These are phyloP conservation scores for Smittia aterrima DNA, from an alignment of 2,888 invertebrate genomes.

Conservation along the genomic window DNA sequence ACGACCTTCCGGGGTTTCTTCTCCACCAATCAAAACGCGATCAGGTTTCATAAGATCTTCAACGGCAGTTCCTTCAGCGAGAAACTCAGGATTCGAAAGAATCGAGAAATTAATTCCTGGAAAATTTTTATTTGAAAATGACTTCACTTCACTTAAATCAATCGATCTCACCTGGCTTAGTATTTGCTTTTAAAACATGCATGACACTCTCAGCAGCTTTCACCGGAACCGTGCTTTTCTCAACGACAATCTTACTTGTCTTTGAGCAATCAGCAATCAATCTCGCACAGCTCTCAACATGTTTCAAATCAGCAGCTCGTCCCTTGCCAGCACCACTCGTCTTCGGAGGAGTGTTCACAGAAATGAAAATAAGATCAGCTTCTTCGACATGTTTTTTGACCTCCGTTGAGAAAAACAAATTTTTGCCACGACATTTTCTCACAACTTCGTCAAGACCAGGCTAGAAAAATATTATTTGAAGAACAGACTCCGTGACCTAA, in stretches of 20 bases:
- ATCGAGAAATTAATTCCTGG: constrained; percentile 71
- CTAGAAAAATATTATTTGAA: constrained; percentile 57
- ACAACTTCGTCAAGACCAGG: constrained; percentile 94
- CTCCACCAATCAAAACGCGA: constrained; percentile 94
- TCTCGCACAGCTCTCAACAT: constrained; percentile 92
- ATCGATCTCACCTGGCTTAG: constrained; percentile 64
- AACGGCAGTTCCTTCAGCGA: constrained; percentile 97
- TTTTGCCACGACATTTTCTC: constrained; percentile 77
- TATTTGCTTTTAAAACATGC: constrained; percentile 91
- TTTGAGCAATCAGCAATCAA: constrained; percentile 91
- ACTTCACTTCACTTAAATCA: background rate
- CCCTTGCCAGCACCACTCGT: constrained; percentile 96
- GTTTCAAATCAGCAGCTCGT: constrained; percentile 93
- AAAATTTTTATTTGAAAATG: background rate
- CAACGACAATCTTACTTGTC: constrained; percentile 93
- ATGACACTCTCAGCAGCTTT: constrained; percentile 96
- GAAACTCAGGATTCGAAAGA: constrained; percentile 96
- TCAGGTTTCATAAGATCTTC: constrained; percentile 89
- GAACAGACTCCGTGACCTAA: constrained; percentile 36
- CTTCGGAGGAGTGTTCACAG: constrained; percentile 99
- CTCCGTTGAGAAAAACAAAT: constrained; percentile 93
- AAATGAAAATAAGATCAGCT: constrained; percentile 97
- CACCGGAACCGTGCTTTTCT: constrained; percentile 98
- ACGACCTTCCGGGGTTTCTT: constrained; percentile 80
- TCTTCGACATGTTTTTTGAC: constrained; percentile 82